These are phyloP conservation scores for Drepana falcataria DNA, from an alignment of 2,888 invertebrate species.

Conservation along the genomic window DNA sequence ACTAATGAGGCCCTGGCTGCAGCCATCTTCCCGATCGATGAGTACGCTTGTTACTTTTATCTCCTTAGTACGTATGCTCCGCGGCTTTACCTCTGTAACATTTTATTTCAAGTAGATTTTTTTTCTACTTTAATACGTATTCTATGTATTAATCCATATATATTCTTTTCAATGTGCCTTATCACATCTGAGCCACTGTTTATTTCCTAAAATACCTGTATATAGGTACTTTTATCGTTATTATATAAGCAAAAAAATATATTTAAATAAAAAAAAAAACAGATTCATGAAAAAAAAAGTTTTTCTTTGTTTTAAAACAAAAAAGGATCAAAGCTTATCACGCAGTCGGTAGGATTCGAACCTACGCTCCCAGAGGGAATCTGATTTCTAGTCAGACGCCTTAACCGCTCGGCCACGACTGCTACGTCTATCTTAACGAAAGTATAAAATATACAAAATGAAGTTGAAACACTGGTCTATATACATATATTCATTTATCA, in stretches of 20 bases:
- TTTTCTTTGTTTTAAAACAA: neutral
- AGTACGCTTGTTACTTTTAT: conserved; percentile 38
- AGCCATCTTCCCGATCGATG: conserved; percentile 60
- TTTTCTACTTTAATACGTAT: too few relatives aligned
- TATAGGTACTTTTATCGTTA: too few relatives aligned
- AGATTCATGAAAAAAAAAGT: too few relatives aligned
- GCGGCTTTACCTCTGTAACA: too few relatives aligned
- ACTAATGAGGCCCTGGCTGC: conserved; percentile 52
- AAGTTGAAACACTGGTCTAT: neutral
- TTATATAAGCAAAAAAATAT: too few relatives aligned
- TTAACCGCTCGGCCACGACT: conserved; percentile 93
- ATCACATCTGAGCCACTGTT: too few relatives aligned
- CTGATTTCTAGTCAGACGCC: conserved; percentile 89
- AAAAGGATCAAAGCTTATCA: conserved; percentile 7
- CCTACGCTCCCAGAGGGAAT: conserved; percentile 94
- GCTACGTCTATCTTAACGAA: conserved; percentile 34
- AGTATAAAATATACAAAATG: conserved; percentile 5
- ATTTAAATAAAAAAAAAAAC: too few relatives aligned
- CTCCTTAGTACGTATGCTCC: conserved; percentile 13
- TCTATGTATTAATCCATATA: too few relatives aligned
- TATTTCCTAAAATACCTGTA: too few relatives aligned
- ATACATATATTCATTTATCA: too few relatives aligned
- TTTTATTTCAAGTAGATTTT: too few relatives aligned
- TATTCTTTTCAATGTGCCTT: too few relatives aligned
- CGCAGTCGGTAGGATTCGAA: conserved; percentile 94